Percentiles rank a stretch among this genome's conserved stretches.
Conservation (phyloP, 2,888 invertebrate genomes). For the Palloptera scutellata region DNA sequence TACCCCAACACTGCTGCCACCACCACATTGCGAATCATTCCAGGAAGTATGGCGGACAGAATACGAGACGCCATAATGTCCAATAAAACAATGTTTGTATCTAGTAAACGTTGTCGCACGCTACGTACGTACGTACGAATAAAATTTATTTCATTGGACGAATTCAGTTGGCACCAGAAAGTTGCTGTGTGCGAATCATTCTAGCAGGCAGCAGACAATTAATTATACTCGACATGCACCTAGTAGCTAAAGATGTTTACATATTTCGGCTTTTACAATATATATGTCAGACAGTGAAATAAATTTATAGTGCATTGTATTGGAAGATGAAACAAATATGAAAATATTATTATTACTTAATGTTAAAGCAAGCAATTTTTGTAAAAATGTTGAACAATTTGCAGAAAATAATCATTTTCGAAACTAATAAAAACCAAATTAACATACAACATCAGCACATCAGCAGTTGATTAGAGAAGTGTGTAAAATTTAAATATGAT, state of each 20-base stretch:
- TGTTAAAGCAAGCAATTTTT: no score
- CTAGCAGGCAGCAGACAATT: not conserved
- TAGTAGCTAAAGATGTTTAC: no score
- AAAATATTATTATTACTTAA: no score
- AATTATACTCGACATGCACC: no score
- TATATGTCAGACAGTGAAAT: no score
- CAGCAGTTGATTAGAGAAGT: slow-evolving; percentile 23
- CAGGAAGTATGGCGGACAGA: not conserved
- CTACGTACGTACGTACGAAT: slow-evolving; percentile 14
- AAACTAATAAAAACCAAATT: slow-evolving; percentile 15
- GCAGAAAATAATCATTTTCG: slow-evolving; percentile 25
- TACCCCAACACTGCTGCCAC: not conserved
- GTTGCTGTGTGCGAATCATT: slow-evolving; percentile 16
- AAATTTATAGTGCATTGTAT: no score
- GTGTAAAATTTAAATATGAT: no score
- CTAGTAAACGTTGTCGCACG: not conserved
- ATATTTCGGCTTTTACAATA: no score
- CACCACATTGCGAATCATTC: not conserved
- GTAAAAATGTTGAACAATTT: slow-evolving; percentile 20
- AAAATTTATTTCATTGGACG: slow-evolving; percentile 13
- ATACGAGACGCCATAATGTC: slow-evolving; percentile 26
- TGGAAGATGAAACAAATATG: no score
- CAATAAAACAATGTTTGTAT: slow-evolving; percentile 10
- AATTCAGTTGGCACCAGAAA: slow-evolving; percentile 24
- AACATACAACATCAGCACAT: slow-evolving; percentile 14